Evolutionary conservation across 2,797 vertebrate genomes (phyloP).

Genomic region (Xyrichtys novacula): DNA sequence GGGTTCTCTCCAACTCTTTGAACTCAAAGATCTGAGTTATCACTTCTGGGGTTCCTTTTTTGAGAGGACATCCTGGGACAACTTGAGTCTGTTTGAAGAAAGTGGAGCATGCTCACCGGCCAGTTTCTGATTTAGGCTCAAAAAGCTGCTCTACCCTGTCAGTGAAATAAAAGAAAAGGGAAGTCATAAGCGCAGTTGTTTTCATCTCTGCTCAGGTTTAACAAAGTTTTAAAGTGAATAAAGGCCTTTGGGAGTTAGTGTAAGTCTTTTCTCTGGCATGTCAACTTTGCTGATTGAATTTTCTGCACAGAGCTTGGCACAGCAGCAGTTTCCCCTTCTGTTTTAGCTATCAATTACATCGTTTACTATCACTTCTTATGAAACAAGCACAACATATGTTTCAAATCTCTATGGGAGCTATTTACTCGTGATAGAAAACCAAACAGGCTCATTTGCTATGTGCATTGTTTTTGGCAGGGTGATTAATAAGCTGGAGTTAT

Average conservation of each 20-base stretch:
- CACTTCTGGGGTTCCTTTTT: constrained; percentile 6
- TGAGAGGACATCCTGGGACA: constrained; percentile 20
- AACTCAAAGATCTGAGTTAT: constrained; percentile 7
- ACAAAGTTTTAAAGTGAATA: constrained; percentile 7
- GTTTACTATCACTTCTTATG: constrained; percentile 29
- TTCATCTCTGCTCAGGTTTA: constrained; percentile 9
- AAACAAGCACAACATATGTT: constrained; percentile 45
- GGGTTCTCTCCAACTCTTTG: constrained; percentile 1
- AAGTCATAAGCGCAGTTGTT: not conserved
- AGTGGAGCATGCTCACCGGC: constrained; percentile 14
- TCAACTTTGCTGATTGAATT: constrained; percentile 22
- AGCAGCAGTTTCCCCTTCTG: constrained; percentile 3
- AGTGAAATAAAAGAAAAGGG: too few species aligned
- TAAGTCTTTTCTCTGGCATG: constrained; percentile 4
- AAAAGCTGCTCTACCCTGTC: not conserved
- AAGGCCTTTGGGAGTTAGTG: not conserved
- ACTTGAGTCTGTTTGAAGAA: constrained; percentile 20
- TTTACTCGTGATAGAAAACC: constrained; percentile 37
- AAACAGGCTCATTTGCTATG: constrained; percentile 47
- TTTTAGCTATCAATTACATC: constrained; percentile 29
- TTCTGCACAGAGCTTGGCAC: constrained; percentile 25
- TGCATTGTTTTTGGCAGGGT: constrained; percentile 43
- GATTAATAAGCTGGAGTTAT: constrained; percentile 49
- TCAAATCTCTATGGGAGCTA: constrained; percentile 50
- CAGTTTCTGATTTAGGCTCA: not conserved